A percentile compares a stretch with the other conserved stretches of the same genome.
Conservation (phyloP, 2,797 vertebrate genomes). For the Coilia nasus region DNA sequence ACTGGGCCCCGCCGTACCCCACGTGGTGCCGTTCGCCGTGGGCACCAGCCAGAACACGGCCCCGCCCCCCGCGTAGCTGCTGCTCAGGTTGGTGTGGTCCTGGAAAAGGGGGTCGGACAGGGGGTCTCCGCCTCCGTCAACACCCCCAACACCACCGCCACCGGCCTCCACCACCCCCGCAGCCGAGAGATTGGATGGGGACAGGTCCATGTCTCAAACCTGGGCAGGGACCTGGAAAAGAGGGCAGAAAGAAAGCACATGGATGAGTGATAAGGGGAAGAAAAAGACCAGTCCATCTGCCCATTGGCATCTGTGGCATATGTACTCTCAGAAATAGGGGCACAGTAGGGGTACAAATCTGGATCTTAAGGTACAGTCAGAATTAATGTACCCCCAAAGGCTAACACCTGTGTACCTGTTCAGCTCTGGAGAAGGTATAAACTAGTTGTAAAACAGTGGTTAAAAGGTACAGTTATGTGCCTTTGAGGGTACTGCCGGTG, state of each 20-base stretch:
- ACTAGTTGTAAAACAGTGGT: too few relatives aligned
- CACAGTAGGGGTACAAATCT: too few relatives aligned
- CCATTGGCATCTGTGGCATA: too few relatives aligned
- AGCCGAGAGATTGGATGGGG: too few relatives aligned
- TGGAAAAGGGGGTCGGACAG: conserved; percentile 41
- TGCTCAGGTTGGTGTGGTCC: conserved; percentile 56
- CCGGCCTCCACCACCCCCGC: conserved; percentile 5
- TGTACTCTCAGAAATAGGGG: too few relatives aligned
- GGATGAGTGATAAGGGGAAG: neutral
- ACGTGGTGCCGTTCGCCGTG: conserved; percentile 41
- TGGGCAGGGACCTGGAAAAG: conserved; percentile 52
- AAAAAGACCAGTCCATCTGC: neutral
- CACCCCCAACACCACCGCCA: conserved; percentile 34
- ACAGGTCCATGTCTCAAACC: conserved; percentile 60
- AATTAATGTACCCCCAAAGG: too few relatives aligned
- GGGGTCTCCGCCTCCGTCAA: neutral
- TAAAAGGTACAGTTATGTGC: too few relatives aligned
- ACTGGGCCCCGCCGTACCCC: conserved; percentile 37
- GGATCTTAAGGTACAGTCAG: too few relatives aligned
- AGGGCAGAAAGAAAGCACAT: neutral
- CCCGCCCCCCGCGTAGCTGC: conserved; percentile 48
- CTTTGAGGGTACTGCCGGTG: too few relatives aligned
- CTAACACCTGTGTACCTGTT: too few relatives aligned
- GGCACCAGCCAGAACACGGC: conserved; percentile 52
- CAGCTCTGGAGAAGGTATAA: too few relatives aligned